Conservation (phyloP, 2,888 invertebrate species). For the Caenorhabditis drosophilae region DNA sequence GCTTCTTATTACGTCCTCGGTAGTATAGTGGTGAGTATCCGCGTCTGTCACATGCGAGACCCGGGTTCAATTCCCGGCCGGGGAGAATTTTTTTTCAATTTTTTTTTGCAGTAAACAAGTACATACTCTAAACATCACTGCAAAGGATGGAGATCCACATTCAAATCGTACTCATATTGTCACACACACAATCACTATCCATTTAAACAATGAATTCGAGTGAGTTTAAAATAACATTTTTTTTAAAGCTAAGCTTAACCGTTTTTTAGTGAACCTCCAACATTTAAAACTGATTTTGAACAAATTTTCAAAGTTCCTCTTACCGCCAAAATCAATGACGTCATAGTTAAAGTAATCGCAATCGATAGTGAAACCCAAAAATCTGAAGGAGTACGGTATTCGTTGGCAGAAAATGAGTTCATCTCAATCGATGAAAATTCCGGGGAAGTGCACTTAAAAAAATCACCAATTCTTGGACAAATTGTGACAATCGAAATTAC, state of each 20-base stretch:
- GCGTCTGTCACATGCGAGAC: constrained; percentile 58
- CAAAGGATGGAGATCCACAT: constrained; percentile 49
- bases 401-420: constrained; percentile 23
- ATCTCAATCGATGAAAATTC: constrained; percentile 23
- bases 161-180: constrained; percentile 35
- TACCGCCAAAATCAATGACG: constrained; percentile 16
- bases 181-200: constrained; percentile 34
- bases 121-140: constrained; percentile 39
- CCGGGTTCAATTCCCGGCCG: constrained; percentile 57
- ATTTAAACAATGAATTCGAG: constrained; percentile 47
- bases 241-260: background rate
- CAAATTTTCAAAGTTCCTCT: constrained; percentile 6
- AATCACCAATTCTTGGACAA: constrained; percentile 7
- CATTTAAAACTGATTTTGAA: constrained; percentile 35
- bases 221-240: constrained; percentile 12
- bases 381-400: constrained; percentile 14
- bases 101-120: constrained; percentile 26
- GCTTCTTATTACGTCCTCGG: constrained; percentile 18
- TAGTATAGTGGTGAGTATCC: constrained; percentile 55
- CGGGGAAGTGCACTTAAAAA: constrained; percentile 27
- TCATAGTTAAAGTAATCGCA: constrained; percentile 23
- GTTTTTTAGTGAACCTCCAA: constrained; percentile 45
- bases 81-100: constrained; percentile 38
- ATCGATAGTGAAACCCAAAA: constrained; percentile 28
- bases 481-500: constrained; percentile 21